Base-by-base conservation (phyloP, 2,888 invertebrate genomes). In the Drosophila monieri region DNA sequence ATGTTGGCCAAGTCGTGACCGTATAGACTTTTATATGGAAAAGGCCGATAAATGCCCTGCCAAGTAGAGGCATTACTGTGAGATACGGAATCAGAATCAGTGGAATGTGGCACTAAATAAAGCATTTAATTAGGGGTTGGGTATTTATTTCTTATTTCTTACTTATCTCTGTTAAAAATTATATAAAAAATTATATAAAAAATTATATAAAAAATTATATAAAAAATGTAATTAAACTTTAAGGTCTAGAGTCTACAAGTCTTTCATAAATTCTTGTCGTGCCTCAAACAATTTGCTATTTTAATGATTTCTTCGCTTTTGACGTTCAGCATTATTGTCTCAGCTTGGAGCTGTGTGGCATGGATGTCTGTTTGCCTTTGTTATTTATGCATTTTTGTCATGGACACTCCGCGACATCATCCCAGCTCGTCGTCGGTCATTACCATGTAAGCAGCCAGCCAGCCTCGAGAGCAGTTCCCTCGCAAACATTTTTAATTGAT, bases 341-440 rank as follows among this genome's bases (percentile, higher is more conserved):
- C 23, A 54, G 30, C 41, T 48, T 43, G 49, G 49, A 55, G 37
- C 46, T 55, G 62, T 53, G 66, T 58, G 60, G 14, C 14, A 23
- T 59, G 73, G 48, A 47, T 48, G 12, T 4, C 30, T 57, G 73
- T 67, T 81, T 77, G 78, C 76, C 30, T 71, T 76, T 72, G 64
- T 75, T 75, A 74, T 81, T 85, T 77, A 87, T 87, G 85, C 74
- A 85, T 70, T 85, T 77, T 87, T 77, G 80, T 71, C 84, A 84
- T 76, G 88, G 80, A 86, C 87, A 78, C 72, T 44, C 18, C 76
- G 57, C 51, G n/a, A n/a, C 35, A 6, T 14, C 25, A 27, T 27
- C 35, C n/a, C n/a, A n/a, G 37, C 15, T 23, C 14, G 32, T 41
- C 51, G 35, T 48, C 80, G 85, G 70, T 81, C 81, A 80, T 80